A percentile compares a stretch with the other conserved stretches of the same genome.
phyloP scores from a whole-genome alignment of 2,113 vertebrate species.

The Piliocolobus tephrosceles region DNA sequence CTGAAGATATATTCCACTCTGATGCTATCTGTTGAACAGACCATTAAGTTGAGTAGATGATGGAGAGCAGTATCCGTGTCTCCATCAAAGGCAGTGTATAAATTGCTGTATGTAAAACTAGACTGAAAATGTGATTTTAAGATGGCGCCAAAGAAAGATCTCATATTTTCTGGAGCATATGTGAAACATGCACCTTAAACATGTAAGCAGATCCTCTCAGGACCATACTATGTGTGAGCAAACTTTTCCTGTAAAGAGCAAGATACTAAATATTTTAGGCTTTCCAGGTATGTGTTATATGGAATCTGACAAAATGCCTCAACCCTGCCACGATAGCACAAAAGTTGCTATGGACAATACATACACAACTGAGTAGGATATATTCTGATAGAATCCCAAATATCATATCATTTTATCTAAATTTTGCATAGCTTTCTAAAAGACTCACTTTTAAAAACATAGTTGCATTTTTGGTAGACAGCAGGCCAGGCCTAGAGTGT shows the following conservation, averaged over 20 bases:
- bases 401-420: not conserved
- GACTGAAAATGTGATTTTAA: not conserved
- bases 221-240: not conserved
- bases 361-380: not conserved
- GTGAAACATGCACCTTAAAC: not conserved
- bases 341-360: not conserved
- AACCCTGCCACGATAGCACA: too few species aligned
- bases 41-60: not conserved
- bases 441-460: not conserved
- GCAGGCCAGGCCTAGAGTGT: not conserved
- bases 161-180: not conserved
- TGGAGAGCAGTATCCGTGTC: not conserved
- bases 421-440: not conserved
- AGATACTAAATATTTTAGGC: not conserved
- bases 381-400: not conserved
- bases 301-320: not conserved
- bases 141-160: not conserved
- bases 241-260: not conserved
- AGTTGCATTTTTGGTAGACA: not conserved
- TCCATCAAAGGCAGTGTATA: too few species aligned
- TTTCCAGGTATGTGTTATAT: not conserved
- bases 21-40: not conserved
- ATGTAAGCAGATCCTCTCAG: not conserved
- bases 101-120: not conserved
- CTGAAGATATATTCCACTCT: not conserved